phyloP scores from a whole-genome alignment of 2,113 vertebrate species.

The Leucoraja erinaceus region DNA sequence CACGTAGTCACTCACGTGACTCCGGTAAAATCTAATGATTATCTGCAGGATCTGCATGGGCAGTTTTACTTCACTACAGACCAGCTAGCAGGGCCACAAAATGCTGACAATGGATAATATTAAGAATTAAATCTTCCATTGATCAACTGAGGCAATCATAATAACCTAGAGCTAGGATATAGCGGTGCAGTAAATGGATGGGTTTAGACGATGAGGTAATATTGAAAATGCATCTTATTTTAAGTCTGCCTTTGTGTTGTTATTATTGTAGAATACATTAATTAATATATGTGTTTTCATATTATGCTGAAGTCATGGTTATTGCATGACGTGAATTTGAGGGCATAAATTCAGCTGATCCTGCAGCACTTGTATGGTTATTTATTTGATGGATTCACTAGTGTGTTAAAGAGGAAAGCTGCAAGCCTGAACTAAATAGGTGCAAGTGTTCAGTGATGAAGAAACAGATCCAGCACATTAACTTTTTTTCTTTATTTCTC shows the following conservation, averaged over 20 bases:
- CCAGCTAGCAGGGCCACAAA: neutral
- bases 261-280: neutral
- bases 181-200: neutral
- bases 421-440: neutral
- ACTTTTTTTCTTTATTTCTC: neutral
- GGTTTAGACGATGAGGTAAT: neutral
- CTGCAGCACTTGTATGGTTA: neutral
- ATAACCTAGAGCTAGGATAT: neutral
- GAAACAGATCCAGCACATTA: neutral
- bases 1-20: too few species aligned
- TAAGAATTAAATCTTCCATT: neutral
- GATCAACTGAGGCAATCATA: neutral
- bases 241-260: neutral
- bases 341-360: neutral
- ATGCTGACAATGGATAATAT: neutral
- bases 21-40: neutral
- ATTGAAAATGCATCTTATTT: neutral
- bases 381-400: neutral
- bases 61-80: constrained; percentile 2
- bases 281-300: neutral
- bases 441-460: neutral
- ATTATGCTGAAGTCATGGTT: neutral
- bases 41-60: neutral
- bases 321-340: neutral
- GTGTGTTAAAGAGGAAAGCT: neutral